A percentile compares a stretch with the other conserved stretches of the same genome.
Conservation (phyloP, 1,140 invertebrate genomes). For the Muscidifurax raptorellus region DNA sequence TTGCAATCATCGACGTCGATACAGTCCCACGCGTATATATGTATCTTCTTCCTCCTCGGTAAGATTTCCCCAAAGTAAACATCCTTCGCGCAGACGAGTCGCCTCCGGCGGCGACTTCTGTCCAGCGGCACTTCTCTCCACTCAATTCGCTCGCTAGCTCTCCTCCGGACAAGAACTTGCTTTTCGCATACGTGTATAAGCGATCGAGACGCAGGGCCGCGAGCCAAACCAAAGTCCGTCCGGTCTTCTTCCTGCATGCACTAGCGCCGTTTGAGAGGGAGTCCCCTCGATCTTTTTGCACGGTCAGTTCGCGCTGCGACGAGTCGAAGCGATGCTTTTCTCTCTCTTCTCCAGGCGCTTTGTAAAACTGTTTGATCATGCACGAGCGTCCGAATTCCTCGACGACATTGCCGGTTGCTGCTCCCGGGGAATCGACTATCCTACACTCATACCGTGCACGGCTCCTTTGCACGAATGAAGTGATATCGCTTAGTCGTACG, state of each 20-base stretch:
- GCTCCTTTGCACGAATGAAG: slow-evolving; percentile 5
- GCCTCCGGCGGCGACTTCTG: not conserved
- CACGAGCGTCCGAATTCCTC: slow-evolving; percentile 34
- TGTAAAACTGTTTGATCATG: slow-evolving; percentile 32
- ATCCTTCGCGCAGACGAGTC: not conserved
- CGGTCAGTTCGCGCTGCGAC: slow-evolving; percentile 7
- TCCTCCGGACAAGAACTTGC: slow-evolving; percentile 14
- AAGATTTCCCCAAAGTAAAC: not conserved
- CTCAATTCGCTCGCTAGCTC: slow-evolving; percentile 11
- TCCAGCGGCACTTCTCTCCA: not conserved
- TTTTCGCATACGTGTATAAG: not conserved
- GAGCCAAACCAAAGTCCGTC: slow-evolving; percentile 27
- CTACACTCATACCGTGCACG: too few relatives aligned
- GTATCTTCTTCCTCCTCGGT: not conserved
- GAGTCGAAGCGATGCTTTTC: not conserved
- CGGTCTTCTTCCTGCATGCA: slow-evolving; percentile 17
- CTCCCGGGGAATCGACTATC: not conserved
- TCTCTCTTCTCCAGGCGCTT: not conserved
- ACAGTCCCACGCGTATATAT: too few relatives aligned
- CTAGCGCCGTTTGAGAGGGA: not conserved
- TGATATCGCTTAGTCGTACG: not conserved
- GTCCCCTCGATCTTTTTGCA: not conserved
- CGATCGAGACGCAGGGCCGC: slow-evolving; percentile 1
- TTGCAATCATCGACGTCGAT: too few relatives aligned
- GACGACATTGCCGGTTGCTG: not conserved